Evolutionary conservation across 2,797 vertebrate species (phyloP), one percentile per base, ranked within the genome.

Genomic region (Hoplostethus atlanticus): DNA sequence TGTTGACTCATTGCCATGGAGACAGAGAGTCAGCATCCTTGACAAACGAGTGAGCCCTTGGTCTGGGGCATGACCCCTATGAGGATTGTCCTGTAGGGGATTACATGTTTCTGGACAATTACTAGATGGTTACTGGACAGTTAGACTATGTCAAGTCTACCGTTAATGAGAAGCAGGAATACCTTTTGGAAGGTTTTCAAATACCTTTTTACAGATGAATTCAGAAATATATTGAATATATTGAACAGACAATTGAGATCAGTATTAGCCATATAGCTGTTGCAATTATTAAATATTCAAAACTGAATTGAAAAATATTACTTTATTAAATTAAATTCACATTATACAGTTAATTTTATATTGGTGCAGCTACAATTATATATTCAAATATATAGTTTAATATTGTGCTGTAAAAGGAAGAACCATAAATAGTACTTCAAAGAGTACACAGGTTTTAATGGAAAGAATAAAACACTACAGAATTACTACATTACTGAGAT

Each of bases 1-100:
- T 78, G 57, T 73, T 88, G 80, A 68, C 53, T 57, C 12, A 1
- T 81, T 74, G 48, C 86, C 79, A 82, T 85, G 82, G 87, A 80
- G 84, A 91, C 84, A 44, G 38, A 31, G 64, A 81, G 63, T 69
- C 68, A 81, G 77, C 59, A 63, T 81, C 80, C 73, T 21, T 81
- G 77, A 81, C 74, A 65, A 69, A 81, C 5, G 73, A 64, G 52
- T 80, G 73, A 81, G 68, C 77, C 70, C 58, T 71, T 74, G 80
- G 42, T 80, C 77, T 17, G 48, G 28, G 21, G 25, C 46, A 56
- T 73, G 78, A 90, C 81, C 85, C 56, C 61, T 3, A 62, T 3
- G 6, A 71, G 63, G 64, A 74, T 16, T 74, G 61, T 80, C 69
- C 72, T 80, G 66, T 2, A 53, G 64, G 34, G 63, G 86, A 89